Evolutionary conservation across 2,797 vertebrate species (phyloP).

Genomic region (Streptopelia turtur): DNA sequence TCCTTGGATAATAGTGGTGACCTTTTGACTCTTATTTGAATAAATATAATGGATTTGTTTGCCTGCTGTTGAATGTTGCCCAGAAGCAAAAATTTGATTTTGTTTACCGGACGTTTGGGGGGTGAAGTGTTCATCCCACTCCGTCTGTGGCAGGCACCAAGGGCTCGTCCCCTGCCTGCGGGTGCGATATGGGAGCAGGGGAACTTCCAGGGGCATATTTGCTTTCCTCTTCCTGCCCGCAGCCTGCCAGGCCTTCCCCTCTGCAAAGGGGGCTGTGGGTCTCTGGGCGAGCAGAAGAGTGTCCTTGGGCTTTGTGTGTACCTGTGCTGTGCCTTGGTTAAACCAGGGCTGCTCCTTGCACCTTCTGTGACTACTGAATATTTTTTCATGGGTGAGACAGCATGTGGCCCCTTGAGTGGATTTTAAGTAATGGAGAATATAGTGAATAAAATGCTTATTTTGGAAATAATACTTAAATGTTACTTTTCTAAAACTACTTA

Average conservation of each 20-base stretch:
- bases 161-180: background rate
- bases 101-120: background rate
- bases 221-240: background rate
- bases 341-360: background rate
- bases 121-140: background rate
- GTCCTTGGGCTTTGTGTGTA: background rate
- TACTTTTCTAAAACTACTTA: background rate
- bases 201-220: background rate
- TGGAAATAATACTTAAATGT: background rate
- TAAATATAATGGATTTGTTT: background rate
- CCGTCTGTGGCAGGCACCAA: accelerated
- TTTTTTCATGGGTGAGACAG: background rate
- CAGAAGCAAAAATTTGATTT: background rate
- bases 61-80: background rate
- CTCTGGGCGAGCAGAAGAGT: accelerated
- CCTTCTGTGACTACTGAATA: background rate
- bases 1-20: background rate
- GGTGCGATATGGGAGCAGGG: background rate
- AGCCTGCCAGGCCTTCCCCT: background rate
- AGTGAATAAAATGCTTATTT: background rate
- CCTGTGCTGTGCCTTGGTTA: background rate
- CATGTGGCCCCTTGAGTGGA: background rate
- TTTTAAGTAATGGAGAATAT: background rate
- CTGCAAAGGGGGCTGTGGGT: background rate
- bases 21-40: background rate